A percentile compares a stretch with the other conserved stretches of the same genome.
Conservation (phyloP, 2,888 invertebrate species). For the Hyposoter didymator region DNA sequence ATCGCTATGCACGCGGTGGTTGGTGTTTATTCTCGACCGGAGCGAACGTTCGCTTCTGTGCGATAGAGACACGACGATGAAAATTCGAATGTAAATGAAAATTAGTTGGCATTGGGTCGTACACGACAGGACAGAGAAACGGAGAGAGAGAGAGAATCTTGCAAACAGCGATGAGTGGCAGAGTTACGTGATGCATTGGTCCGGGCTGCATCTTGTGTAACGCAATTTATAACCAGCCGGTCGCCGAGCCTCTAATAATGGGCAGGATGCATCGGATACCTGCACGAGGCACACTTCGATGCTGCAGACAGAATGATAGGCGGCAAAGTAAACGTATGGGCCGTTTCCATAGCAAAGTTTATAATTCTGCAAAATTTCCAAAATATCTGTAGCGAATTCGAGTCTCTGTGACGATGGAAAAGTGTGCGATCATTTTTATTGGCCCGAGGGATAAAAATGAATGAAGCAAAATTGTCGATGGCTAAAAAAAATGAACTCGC, state of each 20-base stretch:
- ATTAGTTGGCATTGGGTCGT: background rate
- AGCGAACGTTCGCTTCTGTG: too few species aligned
- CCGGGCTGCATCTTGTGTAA: conserved; percentile 64
- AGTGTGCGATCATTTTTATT: background rate
- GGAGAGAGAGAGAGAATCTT: background rate
- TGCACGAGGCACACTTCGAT: background rate
- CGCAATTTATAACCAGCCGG: conserved; percentile 34
- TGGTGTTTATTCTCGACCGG: too few species aligned
- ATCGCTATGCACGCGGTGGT: too few species aligned
- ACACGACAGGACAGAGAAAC: conserved; percentile 43
- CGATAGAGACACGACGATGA: background rate
- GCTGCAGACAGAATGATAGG: background rate
- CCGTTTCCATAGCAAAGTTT: background rate
- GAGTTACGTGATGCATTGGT: conserved; percentile 57
- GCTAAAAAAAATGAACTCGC: background rate
- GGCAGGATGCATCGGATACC: conserved; percentile 55
- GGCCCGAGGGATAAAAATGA: background rate
- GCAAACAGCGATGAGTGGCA: conserved; percentile 8
- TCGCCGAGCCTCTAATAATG: conserved; percentile 71
- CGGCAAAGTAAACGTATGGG: conserved; percentile 3
- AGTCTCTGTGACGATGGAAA: background rate
- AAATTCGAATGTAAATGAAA: background rate
- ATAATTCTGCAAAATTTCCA: background rate
- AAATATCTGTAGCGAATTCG: background rate
- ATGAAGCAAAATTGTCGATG: too few species aligned